These are phyloP conservation scores for Drosophila tanythrix DNA, from an alignment of 2,888 invertebrate species.

Conservation along the genomic window DNA sequence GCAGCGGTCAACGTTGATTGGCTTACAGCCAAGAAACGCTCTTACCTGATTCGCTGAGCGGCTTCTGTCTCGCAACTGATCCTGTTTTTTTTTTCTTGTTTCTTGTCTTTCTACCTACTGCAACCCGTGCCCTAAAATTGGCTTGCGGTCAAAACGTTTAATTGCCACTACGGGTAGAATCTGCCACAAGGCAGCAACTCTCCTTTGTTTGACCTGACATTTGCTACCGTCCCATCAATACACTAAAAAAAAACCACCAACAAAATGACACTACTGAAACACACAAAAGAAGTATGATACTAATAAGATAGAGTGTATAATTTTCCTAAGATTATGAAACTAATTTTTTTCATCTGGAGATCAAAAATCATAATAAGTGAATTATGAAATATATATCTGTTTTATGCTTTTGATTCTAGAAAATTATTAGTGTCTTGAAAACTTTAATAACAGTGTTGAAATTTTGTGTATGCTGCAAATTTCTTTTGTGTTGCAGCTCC, in stretches of 20 bases:
- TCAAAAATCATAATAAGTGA: no score
- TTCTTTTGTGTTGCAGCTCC: background rate
- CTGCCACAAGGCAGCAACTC: constrained; percentile 2
- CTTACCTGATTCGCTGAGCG: constrained; percentile 70
- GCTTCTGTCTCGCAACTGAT: constrained; percentile 17
- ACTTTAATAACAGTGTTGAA: background rate
- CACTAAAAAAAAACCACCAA: background rate
- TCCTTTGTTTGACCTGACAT: constrained; percentile 60
- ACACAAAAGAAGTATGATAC: background rate
- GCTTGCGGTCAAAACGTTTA: constrained; percentile 84
- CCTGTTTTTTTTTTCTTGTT: constrained; percentile 25
- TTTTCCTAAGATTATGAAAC: background rate
- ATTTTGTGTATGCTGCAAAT: constrained; percentile 39
- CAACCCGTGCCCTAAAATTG: constrained; percentile 76
- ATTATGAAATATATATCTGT: background rate
- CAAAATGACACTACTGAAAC: background rate
- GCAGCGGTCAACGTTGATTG: constrained; percentile 57
- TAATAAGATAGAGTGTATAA: background rate
- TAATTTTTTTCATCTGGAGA: background rate
- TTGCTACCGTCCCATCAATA: constrained; percentile 42
- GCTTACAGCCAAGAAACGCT: constrained; percentile 23
- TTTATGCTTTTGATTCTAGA: background rate
- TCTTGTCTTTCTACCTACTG: constrained; percentile 22
- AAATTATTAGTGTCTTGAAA: background rate
- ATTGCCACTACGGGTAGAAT: constrained; percentile 56